Conservation (phyloP, 1,140 invertebrate species). For the Micrasema longulum region DNA sequence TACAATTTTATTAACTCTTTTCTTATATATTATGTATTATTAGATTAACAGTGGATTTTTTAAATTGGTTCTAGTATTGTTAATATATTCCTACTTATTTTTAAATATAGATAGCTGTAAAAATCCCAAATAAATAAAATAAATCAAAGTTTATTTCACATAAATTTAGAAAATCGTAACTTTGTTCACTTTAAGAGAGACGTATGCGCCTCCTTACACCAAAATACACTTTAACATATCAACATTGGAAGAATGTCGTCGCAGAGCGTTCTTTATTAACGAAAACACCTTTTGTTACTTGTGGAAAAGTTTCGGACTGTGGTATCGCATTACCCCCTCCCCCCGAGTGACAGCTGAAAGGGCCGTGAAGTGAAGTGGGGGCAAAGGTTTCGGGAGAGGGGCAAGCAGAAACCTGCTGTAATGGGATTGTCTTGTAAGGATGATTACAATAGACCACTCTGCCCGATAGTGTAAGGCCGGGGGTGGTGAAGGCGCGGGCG, state of each 20-base stretch:
- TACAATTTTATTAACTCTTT: too few relatives aligned
- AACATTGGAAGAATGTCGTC: slow-evolving; percentile 19
- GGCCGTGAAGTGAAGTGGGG: not conserved
- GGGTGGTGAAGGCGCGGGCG: slow-evolving; percentile 24
- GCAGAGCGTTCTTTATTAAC: slow-evolving; percentile 43
- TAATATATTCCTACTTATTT: too few relatives aligned
- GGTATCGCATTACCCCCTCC: slow-evolving; percentile 46
- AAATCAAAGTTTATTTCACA: too few relatives aligned
- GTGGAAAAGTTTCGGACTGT: slow-evolving; percentile 41
- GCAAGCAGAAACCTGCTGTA: slow-evolving; percentile 48
- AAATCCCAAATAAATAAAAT: too few relatives aligned
- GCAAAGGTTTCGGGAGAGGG: not conserved
- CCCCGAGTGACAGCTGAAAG: slow-evolving; percentile 41
- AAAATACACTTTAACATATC: not conserved
- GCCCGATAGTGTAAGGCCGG: slow-evolving; percentile 19
- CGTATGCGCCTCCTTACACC: not conserved
- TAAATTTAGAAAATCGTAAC: too few relatives aligned
- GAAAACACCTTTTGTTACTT: slow-evolving; percentile 37
- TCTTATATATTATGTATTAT: too few relatives aligned
- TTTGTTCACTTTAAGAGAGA: too few relatives aligned
- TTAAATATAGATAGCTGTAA: too few relatives aligned
- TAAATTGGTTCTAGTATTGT: too few relatives aligned
- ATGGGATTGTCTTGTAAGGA: slow-evolving; percentile 61
- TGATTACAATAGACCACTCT: slow-evolving; percentile 61
- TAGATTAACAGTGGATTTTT: too few relatives aligned